A percentile compares a stretch with the other conserved stretches of the same genome.
Conservation (phyloP, 1,140 invertebrate species). For the Melipona quadrifasciata region DNA sequence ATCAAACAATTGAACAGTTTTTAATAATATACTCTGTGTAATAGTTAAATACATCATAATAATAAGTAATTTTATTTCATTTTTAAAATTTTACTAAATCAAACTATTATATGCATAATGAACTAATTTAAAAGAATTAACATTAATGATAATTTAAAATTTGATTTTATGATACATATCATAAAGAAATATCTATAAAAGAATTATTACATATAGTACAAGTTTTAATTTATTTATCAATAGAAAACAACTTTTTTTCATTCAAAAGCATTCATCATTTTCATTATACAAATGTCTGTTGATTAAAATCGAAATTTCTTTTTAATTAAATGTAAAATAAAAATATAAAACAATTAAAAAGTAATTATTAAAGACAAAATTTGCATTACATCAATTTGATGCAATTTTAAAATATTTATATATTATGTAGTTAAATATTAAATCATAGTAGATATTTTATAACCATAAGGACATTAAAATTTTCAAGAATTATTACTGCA, state of each 20-base stretch:
- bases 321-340: conserved; percentile 28
- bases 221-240: background rate
- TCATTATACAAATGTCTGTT: conserved; percentile 15
- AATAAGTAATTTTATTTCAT: conserved; percentile 4
- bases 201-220: background rate
- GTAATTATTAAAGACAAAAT: conserved; percentile 13
- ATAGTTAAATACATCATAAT: conserved; percentile 11
- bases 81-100: conserved; percentile 4
- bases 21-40: conserved; percentile 19
- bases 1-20: conserved; percentile 36
- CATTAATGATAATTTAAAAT: conserved; percentile 7
- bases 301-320: conserved; percentile 4
- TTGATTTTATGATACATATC: background rate
- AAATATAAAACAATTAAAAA: conserved; percentile 21
- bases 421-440: background rate
- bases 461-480: background rate
- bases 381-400: background rate
- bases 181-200: conserved; percentile 32
- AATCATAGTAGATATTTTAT: background rate
- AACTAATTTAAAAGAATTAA: background rate
- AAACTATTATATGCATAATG: background rate
- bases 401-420: conserved; percentile 5
- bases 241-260: background rate
- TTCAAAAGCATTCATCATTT: conserved; percentile 26
- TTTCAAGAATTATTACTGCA: background rate